Percentiles rank a stretch among this genome's conserved stretches.
These are phyloP conservation scores for Sebastes minor DNA, from an alignment of 2,797 vertebrate genomes.

Conservation along the genomic window DNA sequence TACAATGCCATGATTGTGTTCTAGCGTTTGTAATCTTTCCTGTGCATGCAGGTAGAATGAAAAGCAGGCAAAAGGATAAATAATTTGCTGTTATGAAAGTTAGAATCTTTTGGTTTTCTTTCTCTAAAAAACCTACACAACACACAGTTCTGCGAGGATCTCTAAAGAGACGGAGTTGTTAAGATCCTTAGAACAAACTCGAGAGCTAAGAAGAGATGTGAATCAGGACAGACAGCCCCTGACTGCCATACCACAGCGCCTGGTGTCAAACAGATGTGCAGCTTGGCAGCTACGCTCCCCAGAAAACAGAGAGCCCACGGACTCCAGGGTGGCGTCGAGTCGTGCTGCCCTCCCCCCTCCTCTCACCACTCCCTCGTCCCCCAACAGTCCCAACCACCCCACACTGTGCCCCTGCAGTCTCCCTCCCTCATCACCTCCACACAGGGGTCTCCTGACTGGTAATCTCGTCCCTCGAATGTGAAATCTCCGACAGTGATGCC, in stretches of 20 bases:
- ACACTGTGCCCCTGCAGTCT: constrained; percentile 69
- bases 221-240: constrained; percentile 74
- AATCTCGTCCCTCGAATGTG: constrained; percentile 82
- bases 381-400: constrained; percentile 61
- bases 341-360: constrained; percentile 41
- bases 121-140: background rate
- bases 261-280: constrained; percentile 83
- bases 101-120: background rate
- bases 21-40: constrained; percentile 2
- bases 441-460: constrained; percentile 80
- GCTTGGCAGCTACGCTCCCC: constrained; percentile 74
- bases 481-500: constrained; percentile 79
- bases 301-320: constrained; percentile 71
- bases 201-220: constrained; percentile 57
- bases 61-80: background rate
- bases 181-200: constrained; percentile 50
- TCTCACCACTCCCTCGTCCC: constrained; percentile 41
- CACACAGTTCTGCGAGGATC: constrained; percentile 16
- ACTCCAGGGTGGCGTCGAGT: constrained; percentile 69
- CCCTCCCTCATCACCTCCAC: constrained; percentile 80
- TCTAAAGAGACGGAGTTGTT: constrained; percentile 38
- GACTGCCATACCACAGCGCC: constrained; percentile 73
- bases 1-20: constrained; percentile 44
- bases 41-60: background rate
- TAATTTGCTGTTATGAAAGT: background rate